Percentiles rank a stretch among this genome's conserved stretches.
Conservation (phyloP, 2,797 vertebrate genomes). For the Protosalanx chinensis region DNA sequence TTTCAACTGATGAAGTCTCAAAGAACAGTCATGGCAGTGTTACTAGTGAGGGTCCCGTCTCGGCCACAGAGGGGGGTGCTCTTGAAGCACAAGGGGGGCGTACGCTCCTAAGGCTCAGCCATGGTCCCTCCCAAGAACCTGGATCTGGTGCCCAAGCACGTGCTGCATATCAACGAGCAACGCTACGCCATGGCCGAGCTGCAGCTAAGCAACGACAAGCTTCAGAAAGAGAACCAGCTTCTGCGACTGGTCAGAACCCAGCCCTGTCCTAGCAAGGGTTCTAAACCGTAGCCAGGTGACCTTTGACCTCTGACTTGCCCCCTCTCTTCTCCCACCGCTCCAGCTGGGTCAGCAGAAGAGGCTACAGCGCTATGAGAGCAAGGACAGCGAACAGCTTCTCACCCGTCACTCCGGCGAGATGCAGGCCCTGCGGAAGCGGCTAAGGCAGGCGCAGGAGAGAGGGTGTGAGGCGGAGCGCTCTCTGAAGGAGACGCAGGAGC, state of each 20-base stretch:
- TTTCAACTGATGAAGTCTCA: no score
- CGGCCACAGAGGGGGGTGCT: slow-evolving; percentile 56
- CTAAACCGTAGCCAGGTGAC: slow-evolving; percentile 59
- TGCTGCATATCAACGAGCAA: slow-evolving; percentile 92
- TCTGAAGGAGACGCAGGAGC: slow-evolving; percentile 80
- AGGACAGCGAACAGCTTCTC: slow-evolving; percentile 88
- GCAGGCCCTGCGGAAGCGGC: slow-evolving; percentile 81
- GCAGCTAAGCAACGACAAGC: slow-evolving; percentile 81
- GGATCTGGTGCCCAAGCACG: slow-evolving; percentile 88
- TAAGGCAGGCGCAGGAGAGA: slow-evolving; percentile 86
- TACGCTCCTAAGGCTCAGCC: slow-evolving; percentile 79
- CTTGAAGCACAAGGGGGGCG: slow-evolving; percentile 64
- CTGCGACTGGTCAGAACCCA: slow-evolving; percentile 71
- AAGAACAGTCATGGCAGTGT: no score
- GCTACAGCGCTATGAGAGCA: slow-evolving; percentile 87
- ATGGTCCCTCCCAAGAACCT: slow-evolving; percentile 79
- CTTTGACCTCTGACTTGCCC: not conserved
- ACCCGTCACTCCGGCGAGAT: slow-evolving; percentile 84
- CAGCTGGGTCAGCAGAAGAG: slow-evolving; percentile 93
- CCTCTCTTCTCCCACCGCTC: slow-evolving; percentile 60
- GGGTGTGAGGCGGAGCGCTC: slow-evolving; percentile 79
- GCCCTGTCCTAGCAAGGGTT: not conserved
- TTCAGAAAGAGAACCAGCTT: slow-evolving; percentile 89
- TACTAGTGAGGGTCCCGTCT: no score
- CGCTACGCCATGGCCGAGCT: slow-evolving; percentile 88